These are phyloP conservation scores for Eidolon helvum DNA, from an alignment of 2,113 vertebrate species.

Conservation along the genomic window DNA sequence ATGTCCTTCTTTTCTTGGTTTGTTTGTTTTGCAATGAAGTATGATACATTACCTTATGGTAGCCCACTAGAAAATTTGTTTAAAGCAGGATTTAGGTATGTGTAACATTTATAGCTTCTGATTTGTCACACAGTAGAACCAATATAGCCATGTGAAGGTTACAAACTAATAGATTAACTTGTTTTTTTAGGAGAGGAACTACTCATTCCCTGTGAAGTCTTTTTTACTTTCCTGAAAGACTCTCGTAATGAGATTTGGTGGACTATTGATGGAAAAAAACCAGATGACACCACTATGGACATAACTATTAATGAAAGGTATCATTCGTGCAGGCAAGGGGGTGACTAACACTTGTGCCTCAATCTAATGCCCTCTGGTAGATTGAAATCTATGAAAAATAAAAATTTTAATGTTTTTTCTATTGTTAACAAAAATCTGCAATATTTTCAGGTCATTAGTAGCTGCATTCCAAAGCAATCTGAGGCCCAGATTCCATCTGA, in stretches of 20 bases:
- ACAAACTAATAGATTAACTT: neutral
- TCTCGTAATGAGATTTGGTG: constrained; percentile 91
- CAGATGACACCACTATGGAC: constrained; percentile 80
- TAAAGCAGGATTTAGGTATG: neutral
- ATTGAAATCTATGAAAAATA: neutral
- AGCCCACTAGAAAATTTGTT: neutral
- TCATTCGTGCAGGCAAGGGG: neutral
- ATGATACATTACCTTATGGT: neutral
- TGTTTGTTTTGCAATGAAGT: neutral
- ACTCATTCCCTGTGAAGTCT: constrained; percentile 82
- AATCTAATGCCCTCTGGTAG: neutral
- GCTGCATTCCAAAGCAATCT: neutral
- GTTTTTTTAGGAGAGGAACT: constrained; percentile 81
- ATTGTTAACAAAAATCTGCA: neutral
- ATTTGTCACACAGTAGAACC: neutral
- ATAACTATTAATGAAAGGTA: constrained; percentile 82
- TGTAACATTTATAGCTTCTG: neutral
- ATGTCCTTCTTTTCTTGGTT: neutral
- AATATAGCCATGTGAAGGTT: neutral
- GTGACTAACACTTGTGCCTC: neutral
- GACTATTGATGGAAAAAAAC: constrained; percentile 90
- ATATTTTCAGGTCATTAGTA: neutral
- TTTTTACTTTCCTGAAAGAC: constrained; percentile 85
- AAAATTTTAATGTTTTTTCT: neutral
- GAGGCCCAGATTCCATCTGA: neutral